Base-by-base conservation (phyloP, 2,888 invertebrate species). In the Drosophila formosana region DNA sequence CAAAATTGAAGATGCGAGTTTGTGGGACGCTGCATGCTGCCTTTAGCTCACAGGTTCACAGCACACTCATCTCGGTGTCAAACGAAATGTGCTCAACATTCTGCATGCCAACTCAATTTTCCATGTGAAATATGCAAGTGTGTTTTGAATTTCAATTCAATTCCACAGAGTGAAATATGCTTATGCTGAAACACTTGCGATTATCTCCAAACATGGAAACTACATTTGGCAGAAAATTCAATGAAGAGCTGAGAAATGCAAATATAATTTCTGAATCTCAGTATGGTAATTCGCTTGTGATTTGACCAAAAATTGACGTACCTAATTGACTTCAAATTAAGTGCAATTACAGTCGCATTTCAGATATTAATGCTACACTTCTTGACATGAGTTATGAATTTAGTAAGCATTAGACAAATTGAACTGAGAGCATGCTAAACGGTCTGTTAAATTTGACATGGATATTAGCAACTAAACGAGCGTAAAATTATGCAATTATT, bases 401-500 rank as follows among this genome's bases (percentile, higher is more conserved):
- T 3, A 26, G 3, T 18, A 18, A 18, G 23, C 11, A 11, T 23
- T 11, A 30, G 28, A 3, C 39, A 8, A 13, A 28, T 41, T 41
- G 3, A 30, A 23, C 30, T 13, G 25, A 28, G 25, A 26, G 13
- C 26, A 37, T 34, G 5, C 8, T 6, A 39, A 50, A 32, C 11
- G 32, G 34, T 28, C 18, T 8, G 25, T 45, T 51, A 53, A 61
- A 11, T 23, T 41, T 60, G 34, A 34, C 30, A 47, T 47, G 51
- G 11, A 26, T 28, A 45, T 52, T 41, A 11, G 45, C 41, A 34
- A 46, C 43, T 30, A 57, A 51, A 30, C 32, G 46, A 41, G 23
- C 43, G 61, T 62, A 13, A 62, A 69, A 73, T 66, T 62, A 56
- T 25, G 63, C 53, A 74, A 70, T 78, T 72, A 83, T 71, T 62